Evolutionary conservation across 2,888 invertebrate species (phyloP), one percentile per base, ranked within the genome.

Genomic region (Dolichopus griseipennis): DNA sequence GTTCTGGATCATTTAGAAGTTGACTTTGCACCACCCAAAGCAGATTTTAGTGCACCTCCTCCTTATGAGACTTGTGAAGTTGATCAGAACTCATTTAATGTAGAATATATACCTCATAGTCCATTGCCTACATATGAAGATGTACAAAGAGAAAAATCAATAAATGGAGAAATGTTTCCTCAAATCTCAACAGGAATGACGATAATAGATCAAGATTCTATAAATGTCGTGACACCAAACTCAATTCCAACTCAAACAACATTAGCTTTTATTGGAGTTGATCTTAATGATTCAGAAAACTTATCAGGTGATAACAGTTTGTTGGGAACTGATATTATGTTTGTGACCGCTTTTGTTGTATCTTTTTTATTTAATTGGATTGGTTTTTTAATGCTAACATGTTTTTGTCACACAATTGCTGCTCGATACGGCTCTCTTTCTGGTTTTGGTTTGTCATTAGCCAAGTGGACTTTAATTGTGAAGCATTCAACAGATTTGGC

Each of bases 281-380:
- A 92, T 74, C 76, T 80, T 74, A 85, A 89, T 9, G 88, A 90
- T 43, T 85, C 86, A 0, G 87, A 88, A 69, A 90, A 89, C 73
- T 84, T 87, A 66, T 90, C 92, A 77, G 86, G 88, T 10, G 91
- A 93, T 76, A 90, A 89, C 76, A 89, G 89, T 75, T 85, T 95
- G 69, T 87, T 95, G 66, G 95, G 95, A 71, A 95, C 95, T 41
- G 95, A 95, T 79, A 90, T 94, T 75, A 94, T 95, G 90, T 95
- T 95, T 82, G 88, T 94, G 73, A 92, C 92, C 71, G 93, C 95
- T 62, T 95, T 95, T 83, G 88, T 95, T 92, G 95, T 95, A 80
- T 92, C 95, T 74, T 95, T 96, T 84, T 87, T 95, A 66, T 95
- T 96, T 84, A 96, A 96, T 83, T 96, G 95, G 95, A 79, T 96